Conservation (phyloP, 2,888 invertebrate genomes). For the Noctua janthe region DNA sequence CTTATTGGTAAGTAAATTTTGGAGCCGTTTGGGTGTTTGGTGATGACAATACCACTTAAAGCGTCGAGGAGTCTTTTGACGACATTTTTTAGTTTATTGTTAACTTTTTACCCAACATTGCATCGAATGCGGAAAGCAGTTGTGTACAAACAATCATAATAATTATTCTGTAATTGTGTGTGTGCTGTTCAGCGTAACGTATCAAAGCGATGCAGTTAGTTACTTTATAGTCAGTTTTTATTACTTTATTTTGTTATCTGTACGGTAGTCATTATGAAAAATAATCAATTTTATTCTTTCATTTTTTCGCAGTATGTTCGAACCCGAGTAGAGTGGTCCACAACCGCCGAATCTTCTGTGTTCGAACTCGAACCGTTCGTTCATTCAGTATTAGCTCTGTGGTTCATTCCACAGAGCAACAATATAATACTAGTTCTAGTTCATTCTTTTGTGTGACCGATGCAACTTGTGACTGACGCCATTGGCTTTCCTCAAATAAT, state of each 20-base stretch:
- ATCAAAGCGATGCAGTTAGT: slow-evolving; percentile 47
- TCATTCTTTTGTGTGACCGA: slow-evolving; percentile 71
- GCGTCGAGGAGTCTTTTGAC: background rate
- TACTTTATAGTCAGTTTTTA: too few species aligned
- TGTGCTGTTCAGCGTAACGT: slow-evolving; percentile 53
- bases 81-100: background rate
- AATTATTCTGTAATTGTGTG: slow-evolving; percentile 51
- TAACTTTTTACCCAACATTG: slow-evolving; percentile 43
- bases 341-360: background rate
- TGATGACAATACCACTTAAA: background rate
- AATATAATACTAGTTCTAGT: slow-evolving; percentile 35
- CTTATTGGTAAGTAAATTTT: too few species aligned
- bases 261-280: background rate
- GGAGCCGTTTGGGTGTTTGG: too few species aligned
- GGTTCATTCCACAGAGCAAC: slow-evolving; percentile 13
- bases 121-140: slow-evolving; percentile 38
- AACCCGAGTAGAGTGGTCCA: background rate
- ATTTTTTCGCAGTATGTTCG: background rate
- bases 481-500: slow-evolving; percentile 56
- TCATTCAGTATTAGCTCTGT: too few species aligned
- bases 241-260: background rate
- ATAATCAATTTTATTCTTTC: too few species aligned
- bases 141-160: slow-evolving; percentile 49
- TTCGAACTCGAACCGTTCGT: too few species aligned
- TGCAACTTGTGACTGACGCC: slow-evolving; percentile 63